phyloP scores from a whole-genome alignment of 1,140 invertebrate species.

The Calycopis cecrops region DNA sequence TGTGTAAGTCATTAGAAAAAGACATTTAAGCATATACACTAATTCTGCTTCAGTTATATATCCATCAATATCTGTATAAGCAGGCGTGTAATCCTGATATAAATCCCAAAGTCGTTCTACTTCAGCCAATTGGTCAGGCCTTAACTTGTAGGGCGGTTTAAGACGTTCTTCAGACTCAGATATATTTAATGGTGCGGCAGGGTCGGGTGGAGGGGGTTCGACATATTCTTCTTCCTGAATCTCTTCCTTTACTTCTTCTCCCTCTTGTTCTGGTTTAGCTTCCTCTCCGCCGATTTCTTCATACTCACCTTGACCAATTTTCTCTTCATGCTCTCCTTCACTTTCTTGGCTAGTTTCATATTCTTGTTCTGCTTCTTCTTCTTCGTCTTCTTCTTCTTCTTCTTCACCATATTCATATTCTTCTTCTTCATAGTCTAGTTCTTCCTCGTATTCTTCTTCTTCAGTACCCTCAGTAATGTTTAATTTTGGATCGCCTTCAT shows the following conservation, averaged over 20 bases:
- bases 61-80: constrained; percentile 55
- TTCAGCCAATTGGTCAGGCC: constrained; percentile 55
- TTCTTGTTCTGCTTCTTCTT: constrained; percentile 22
- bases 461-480: constrained; percentile 22
- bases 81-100: constrained; percentile 61
- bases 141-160: constrained; percentile 48
- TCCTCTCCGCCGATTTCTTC: constrained; percentile 23
- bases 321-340: constrained; percentile 30
- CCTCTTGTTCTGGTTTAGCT: constrained; percentile 32
- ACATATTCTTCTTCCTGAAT: constrained; percentile 44
- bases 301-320: constrained; percentile 26
- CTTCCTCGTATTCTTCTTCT: constrained; percentile 22
- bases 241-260: constrained; percentile 28
- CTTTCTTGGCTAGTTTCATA: constrained; percentile 22
- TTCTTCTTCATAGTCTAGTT: constrained; percentile 17
- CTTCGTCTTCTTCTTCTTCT: constrained; percentile 21
- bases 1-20: constrained; percentile 57
- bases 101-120: constrained; percentile 60
- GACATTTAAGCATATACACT: constrained; percentile 57
- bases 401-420: too few species aligned
- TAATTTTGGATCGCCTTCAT: too few species aligned
- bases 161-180: constrained; percentile 56
- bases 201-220: constrained; percentile 56
- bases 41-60: constrained; percentile 64
- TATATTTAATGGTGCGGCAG: constrained; percentile 54